Evolutionary conservation across 2,888 invertebrate species (phyloP), one percentile per base, ranked within the genome.

Genomic region (Scaptomyza polygonia): DNA sequence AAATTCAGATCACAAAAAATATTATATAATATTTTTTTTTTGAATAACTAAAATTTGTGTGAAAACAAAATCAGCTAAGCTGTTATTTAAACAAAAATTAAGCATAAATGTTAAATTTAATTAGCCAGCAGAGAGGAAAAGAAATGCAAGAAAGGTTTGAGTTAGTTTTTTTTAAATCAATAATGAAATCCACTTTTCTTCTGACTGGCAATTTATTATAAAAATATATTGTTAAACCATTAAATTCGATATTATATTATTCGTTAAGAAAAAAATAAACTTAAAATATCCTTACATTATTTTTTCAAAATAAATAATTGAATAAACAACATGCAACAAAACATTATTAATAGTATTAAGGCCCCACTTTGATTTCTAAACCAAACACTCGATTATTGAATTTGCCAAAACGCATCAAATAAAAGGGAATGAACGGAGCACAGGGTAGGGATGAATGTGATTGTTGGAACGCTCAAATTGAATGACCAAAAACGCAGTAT

Each of bases 401-500:
- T 45, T 45, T 56, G n/a, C 12, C 27, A n/a, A 12, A 5, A 5
- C 25, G 18, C 29, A 8, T 5, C 14, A 36, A 45, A n/a, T n/a
- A n/a, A n/a, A n/a, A n/a, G n/a, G n/a, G n/a, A 44, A 45, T 14
- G 11, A 21, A 11, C 47, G 12, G 16, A 5, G 11, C 11, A 9
- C 30, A 11, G 39, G 4, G 9, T 0, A 8, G 14, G 7, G 6
- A 5, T 14, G 1, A 36, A 36, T 39, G 39, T 39, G 8, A 39
- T 16, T 39, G 12, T 29, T 25, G 39, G 12, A 32, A 8, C 16
- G 9, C 34, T n/a, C 8, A 9, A 44, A 52, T 21, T 32, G 29
- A 48, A 56, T 43, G 55, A 11, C n/a, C 47, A 29, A 56, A 65
- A 48, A 18, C 18, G 42, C 32, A 57, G 44, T 47, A 66, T 21